phyloP scores from a whole-genome alignment of 1,140 invertebrate genomes.

The Bombus vancouverensis region DNA sequence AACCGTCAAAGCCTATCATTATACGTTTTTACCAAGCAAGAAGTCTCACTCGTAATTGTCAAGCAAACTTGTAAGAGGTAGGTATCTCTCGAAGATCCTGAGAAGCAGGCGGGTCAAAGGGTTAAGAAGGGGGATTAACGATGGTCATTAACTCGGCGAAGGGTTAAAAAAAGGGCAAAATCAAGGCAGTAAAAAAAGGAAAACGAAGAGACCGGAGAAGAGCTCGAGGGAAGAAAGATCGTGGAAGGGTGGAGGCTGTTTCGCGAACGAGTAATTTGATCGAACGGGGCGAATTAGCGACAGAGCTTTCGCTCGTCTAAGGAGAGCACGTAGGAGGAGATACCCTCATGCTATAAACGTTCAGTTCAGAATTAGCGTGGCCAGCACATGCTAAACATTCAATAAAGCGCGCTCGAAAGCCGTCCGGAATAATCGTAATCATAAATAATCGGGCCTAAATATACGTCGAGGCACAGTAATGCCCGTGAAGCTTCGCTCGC shows the following conservation, averaged over 20 bases:
- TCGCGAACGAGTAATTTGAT: conserved; percentile 61
- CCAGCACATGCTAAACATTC: conserved; percentile 80
- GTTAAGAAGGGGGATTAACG: conserved; percentile 57
- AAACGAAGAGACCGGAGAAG: too few species aligned
- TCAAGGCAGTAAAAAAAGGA: background rate
- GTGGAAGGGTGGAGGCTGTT: conserved; percentile 32
- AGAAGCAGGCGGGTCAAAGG: conserved; percentile 11
- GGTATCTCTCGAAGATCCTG: conserved; percentile 9
- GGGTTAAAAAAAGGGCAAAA: conserved; percentile 32
- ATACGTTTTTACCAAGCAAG: background rate
- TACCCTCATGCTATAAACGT: conserved; percentile 68
- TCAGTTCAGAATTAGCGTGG: conserved; percentile 78
- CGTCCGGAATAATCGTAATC: conserved; percentile 81
- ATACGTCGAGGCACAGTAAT: conserved; percentile 76
- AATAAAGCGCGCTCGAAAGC: conserved; percentile 78
- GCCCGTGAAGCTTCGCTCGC: conserved; percentile 64
- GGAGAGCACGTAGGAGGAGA: conserved; percentile 64
- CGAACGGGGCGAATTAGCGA: conserved; percentile 65
- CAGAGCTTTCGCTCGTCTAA: conserved; percentile 64
- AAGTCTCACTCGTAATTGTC: conserved; percentile 40
- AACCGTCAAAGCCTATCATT: background rate
- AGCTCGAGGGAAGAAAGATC: background rate
- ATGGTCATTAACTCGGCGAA: conserved; percentile 53
- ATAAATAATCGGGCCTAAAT: conserved; percentile 81
- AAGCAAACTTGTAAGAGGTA: conserved; percentile 47